phyloP scores from a whole-genome alignment of 2,888 invertebrate genomes.

The Trichacis sp. region DNA sequence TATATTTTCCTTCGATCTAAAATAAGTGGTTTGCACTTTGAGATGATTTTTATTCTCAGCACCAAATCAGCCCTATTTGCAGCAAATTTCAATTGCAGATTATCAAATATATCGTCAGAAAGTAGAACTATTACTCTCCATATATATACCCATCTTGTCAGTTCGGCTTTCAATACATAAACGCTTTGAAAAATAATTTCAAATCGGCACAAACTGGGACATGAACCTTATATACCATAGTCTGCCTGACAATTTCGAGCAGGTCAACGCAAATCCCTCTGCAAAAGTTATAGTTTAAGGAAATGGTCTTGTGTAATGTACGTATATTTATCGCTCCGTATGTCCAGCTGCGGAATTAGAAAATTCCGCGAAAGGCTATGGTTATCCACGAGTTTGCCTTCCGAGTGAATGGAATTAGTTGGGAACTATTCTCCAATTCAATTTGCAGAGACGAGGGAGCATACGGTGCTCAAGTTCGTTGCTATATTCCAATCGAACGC shows the following conservation, averaged over 20 bases:
- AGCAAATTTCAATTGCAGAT: no score
- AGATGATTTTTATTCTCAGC: no score
- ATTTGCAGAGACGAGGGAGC: slow-evolving; percentile 8
- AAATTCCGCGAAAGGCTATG: neutral
- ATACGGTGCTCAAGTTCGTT: neutral
- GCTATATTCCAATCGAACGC: slow-evolving; percentile 4
- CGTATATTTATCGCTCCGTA: neutral
- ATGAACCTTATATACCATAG: no score
- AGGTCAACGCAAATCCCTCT: neutral
- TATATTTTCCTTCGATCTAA: no score
- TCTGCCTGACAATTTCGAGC: neutral
- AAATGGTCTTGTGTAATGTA: neutral
- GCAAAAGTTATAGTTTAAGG: neutral
- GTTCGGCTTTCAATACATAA: no score
- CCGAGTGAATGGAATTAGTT: slow-evolving; percentile 4
- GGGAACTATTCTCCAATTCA: slow-evolving; percentile 8
- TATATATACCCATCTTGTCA: no score
- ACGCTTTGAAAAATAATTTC: no score
- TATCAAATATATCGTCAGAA: no score
- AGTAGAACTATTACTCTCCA: no score
- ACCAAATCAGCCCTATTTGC: no score
- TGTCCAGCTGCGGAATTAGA: neutral
- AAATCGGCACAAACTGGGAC: no score
- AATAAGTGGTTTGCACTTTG: no score
- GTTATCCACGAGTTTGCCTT: neutral